These are phyloP conservation scores for Laspeyria flexula DNA, from an alignment of 2,888 invertebrate species.

Conservation along the genomic window DNA sequence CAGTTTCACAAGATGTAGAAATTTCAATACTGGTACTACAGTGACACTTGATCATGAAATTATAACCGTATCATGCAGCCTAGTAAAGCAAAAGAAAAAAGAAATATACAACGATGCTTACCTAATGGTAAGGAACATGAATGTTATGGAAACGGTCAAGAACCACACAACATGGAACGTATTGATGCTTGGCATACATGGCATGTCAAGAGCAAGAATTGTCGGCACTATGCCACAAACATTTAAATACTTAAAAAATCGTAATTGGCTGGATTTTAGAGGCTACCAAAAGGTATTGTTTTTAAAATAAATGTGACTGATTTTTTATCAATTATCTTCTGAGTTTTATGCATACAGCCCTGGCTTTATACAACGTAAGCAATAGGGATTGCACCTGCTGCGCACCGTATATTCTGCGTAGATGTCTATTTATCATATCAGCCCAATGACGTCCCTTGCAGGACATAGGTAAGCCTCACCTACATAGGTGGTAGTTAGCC, in stretches of 20 bases:
- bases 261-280: slow-evolving; percentile 89
- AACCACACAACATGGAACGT: slow-evolving; percentile 75
- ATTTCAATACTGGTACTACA: slow-evolving; percentile 51
- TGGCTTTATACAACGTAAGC: no score
- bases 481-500: no score
- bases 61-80: slow-evolving; percentile 54
- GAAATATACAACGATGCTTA: slow-evolving; percentile 60
- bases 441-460: no score
- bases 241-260: slow-evolving; percentile 86
- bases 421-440: no score
- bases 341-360: no score
- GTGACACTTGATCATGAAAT: slow-evolving; percentile 51
- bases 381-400: no score
- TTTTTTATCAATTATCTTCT: no score
- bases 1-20: slow-evolving; percentile 54
- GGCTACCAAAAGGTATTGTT: slow-evolving; percentile 89
- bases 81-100: slow-evolving; percentile 9
- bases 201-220: slow-evolving; percentile 92
- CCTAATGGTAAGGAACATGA: slow-evolving; percentile 50
- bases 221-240: slow-evolving; percentile 91
- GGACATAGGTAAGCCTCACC: no score
- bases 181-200: slow-evolving; percentile 93
- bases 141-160: slow-evolving; percentile 1
- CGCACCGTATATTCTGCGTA: no score
- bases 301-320: no score